phyloP scores from a whole-genome alignment of 53 echinoderm and acorn worm species.

The Actinopyga echinites region DNA sequence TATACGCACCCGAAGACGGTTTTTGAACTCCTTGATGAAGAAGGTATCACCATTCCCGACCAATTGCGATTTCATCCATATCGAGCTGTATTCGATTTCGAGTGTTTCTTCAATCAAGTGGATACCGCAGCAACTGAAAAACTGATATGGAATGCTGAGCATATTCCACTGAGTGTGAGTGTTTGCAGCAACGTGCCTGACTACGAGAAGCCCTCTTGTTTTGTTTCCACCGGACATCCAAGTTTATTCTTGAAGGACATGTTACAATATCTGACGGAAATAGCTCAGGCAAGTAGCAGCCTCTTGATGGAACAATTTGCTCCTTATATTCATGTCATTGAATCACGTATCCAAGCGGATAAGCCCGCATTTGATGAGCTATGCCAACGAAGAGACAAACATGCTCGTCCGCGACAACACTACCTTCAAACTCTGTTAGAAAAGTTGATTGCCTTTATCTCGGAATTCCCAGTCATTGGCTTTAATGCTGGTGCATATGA shows the following conservation, averaged over 20 bases:
- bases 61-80: background rate
- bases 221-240: background rate
- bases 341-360: background rate
- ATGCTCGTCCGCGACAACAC: background rate
- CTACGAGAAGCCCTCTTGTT: background rate
- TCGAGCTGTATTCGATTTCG: background rate
- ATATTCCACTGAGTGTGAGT: constrained; percentile 41
- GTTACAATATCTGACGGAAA: background rate
- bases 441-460: background rate
- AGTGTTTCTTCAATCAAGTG: background rate
- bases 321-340: background rate
- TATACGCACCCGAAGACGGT: too few relatives aligned
- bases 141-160: background rate
- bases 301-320: background rate
- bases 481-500: constrained; percentile 44
- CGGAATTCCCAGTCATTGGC: constrained; percentile 26
- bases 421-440: background rate
- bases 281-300: background rate
- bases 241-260: background rate
- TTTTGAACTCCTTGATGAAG: background rate
- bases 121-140: background rate
- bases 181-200: constrained; percentile 52
- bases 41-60: background rate
- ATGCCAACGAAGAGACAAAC: background rate
- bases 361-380: background rate